Conservation (phyloP, 2,113 vertebrate genomes). For the Etheostoma spectabile region DNA sequence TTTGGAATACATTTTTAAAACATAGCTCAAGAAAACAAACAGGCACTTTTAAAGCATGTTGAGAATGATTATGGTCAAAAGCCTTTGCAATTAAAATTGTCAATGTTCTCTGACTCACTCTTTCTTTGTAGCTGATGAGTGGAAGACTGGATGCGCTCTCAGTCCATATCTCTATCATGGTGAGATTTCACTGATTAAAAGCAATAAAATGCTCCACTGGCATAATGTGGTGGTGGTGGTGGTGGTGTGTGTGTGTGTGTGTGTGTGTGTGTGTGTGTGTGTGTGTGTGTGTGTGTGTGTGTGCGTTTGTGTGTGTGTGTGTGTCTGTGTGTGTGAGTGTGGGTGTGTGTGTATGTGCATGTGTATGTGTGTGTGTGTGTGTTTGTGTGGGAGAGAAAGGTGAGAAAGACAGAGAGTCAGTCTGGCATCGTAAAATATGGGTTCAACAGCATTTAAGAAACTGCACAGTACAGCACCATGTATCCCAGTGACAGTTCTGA, state of each 20-base stretch:
- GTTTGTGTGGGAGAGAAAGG: background rate
- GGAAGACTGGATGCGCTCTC: background rate
- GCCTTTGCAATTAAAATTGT: conserved; percentile 16
- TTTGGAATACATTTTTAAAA: background rate
- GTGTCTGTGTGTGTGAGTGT: too few species aligned
- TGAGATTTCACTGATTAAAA: conserved; percentile 16
- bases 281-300: background rate
- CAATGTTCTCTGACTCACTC: background rate
- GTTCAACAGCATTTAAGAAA: background rate
- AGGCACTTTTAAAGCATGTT: background rate
- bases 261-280: too few species aligned
- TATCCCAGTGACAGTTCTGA: background rate
- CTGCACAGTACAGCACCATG: background rate
- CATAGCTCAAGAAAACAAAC: background rate
- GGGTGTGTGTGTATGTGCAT: background rate
- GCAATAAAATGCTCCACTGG: conserved; percentile 17
- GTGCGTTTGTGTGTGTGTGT: background rate
- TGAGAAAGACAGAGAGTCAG: background rate
- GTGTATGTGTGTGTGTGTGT: fast-evolving
- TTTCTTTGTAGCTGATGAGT: background rate
- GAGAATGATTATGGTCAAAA: conserved; percentile 13
- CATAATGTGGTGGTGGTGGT: too few species aligned
- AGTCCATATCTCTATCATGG: background rate
- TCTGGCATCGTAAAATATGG: background rate
- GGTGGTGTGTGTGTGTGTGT: too few species aligned